phyloP scores from a whole-genome alignment of 2,113 vertebrate genomes.

The Sylvia atricapilla region DNA sequence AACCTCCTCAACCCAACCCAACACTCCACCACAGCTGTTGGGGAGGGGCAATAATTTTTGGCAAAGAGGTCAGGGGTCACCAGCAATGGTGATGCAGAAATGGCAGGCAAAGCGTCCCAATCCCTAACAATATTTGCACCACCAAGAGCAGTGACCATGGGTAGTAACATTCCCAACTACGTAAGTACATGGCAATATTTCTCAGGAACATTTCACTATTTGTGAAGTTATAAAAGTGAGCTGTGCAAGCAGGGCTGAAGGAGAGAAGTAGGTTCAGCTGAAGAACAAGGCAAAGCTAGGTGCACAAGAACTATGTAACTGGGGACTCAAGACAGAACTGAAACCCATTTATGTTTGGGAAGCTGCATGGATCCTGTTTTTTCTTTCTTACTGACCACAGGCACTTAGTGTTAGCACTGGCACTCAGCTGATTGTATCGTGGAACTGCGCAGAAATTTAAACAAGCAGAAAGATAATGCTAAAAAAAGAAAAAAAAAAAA shows the following conservation, averaged over 20 bases:
- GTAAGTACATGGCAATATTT: not conserved
- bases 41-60: not conserved
- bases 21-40: not conserved
- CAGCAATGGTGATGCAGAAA: not conserved
- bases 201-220: not conserved
- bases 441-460: not conserved
- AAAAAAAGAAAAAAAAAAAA: not conserved
- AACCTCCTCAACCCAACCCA: not conserved
- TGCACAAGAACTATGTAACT: not conserved
- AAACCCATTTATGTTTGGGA: not conserved
- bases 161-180: not conserved
- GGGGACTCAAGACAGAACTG: not conserved
- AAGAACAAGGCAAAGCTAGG: not conserved
- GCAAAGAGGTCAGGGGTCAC: not conserved
- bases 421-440: not conserved
- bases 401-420: not conserved
- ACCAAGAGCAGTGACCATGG: not conserved
- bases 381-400: not conserved
- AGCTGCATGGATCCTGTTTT: not conserved
- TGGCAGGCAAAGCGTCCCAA: not conserved
- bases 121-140: not conserved
- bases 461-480: not conserved
- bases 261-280: not conserved
- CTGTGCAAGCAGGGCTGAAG: not conserved
- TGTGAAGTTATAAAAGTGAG: not conserved